Base-by-base conservation (phyloP, 2,888 invertebrate species). In the Rugalucina vietnamica region DNA sequence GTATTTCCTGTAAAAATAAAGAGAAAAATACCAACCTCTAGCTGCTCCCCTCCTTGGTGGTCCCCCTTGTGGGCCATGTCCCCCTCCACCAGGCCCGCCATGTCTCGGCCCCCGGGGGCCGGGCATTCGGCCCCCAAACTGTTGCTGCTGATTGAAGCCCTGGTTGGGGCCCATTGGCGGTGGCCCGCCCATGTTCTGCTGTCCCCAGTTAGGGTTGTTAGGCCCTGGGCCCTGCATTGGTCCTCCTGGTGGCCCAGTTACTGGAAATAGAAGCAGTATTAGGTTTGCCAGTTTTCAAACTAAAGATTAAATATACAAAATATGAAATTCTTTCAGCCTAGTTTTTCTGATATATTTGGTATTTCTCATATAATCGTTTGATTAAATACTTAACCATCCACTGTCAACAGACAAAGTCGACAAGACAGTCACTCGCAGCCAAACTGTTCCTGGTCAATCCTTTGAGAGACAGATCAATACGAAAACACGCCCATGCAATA, bases 121-220 rank as follows among this genome's bases (percentile, higher is more conserved):
- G 29, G 77, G 76, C 79, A 77, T 84, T 36, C 75, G 27, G 4
- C 82, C 77, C 18, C 80, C n/a, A 39, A 79, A 73, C 21, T 65
- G 65, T 32, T 18, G 57, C 50, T 60, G 83, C 50, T 50, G 80
- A 8, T 72, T 80, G n/a, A 29, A 36, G 24, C 70, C 39, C 8
- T 37, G 39, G 14, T 39, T 39, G 27, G 85, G 84, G 8, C 90
- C 89, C 65, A 81, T 79, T 54, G 79, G 85, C 0, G 79, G 81
- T 0, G 87, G 88, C 18, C 90, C 91, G 24, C 90, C 90, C 83
- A 88, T 84, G 82, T 90, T 90, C 75, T 88, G 87, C 39, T 86
- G 87, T 21, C 87, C 88, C 89, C 65, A 65, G 65, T 65, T 65
- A 84, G 87, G 18, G 84, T 87, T 79, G 79, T 8, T 65, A 43